Conservation (phyloP, 2,113 vertebrate species). For the Odontophorus gujanensis region DNA sequence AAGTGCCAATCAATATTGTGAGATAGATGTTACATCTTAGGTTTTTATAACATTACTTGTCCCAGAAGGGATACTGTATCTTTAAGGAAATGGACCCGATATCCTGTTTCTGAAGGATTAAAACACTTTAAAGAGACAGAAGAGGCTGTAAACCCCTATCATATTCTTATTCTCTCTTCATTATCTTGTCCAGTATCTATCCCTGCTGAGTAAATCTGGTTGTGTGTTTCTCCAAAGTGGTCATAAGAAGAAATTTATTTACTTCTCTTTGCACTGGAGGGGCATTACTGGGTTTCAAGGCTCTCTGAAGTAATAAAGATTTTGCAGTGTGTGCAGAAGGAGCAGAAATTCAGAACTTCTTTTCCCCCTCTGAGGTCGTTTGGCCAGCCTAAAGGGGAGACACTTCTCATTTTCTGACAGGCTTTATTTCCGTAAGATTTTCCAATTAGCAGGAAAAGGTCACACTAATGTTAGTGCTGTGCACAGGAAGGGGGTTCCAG, state of each 20-base stretch:
- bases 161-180: conserved; percentile 90
- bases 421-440: conserved; percentile 96
- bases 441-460: conserved; percentile 99
- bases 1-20: conserved; percentile 84
- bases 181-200: conserved; percentile 91
- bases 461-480: conserved; percentile 86
- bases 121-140: conserved; percentile 90
- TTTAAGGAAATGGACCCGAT: conserved; percentile 88
- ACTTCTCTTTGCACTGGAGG: conserved; percentile 88
- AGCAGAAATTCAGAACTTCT: conserved; percentile 86
- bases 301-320: conserved; percentile 90
- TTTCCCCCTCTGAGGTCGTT: conserved; percentile 89
- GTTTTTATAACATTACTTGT: conserved; percentile 83
- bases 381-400: conserved; percentile 86
- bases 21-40: conserved; percentile 84
- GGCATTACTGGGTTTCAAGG: conserved; percentile 87
- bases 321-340: conserved; percentile 91
- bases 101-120: conserved; percentile 88
- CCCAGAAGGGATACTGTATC: conserved; percentile 88
- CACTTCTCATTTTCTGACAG: conserved; percentile 91
- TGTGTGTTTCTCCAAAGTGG: conserved; percentile 92
- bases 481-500: conserved; percentile 72
- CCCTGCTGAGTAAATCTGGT: conserved; percentile 89
- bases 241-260: conserved; percentile 93
- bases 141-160: conserved; percentile 88